Evolutionary conservation across 2,888 invertebrate species (phyloP).

Genomic region (Laothoe populi): DNA sequence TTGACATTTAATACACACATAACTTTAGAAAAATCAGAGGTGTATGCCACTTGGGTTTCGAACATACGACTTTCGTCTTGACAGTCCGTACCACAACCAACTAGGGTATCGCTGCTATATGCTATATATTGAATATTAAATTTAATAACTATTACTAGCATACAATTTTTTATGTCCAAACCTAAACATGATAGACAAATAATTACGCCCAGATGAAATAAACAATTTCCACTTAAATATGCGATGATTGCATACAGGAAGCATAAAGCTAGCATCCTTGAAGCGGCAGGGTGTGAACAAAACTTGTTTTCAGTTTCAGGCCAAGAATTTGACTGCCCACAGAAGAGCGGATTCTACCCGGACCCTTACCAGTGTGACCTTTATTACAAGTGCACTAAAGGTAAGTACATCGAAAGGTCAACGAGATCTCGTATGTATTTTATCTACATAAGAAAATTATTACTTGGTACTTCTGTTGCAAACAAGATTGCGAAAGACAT

Average conservation of each 20-base stretch:
- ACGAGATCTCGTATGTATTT: constrained; percentile 30
- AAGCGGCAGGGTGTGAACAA: constrained; percentile 7
- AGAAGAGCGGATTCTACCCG: constrained; percentile 89
- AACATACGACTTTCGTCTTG: no score
- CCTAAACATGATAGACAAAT: neutral
- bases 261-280: neutral
- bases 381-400: constrained; percentile 89
- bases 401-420: constrained; percentile 73
- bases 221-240: neutral
- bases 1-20: no score
- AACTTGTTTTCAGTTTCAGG: constrained; percentile 65
- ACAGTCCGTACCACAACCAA: no score
- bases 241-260: neutral
- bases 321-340: constrained; percentile 88
- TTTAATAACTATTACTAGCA: no score
- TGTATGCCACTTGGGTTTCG: no score
- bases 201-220: neutral
- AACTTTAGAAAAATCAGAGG: no score
- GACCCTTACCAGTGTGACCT: constrained; percentile 91
- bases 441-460: constrained; percentile 21
- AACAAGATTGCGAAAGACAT: no score
- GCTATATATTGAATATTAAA: no score
- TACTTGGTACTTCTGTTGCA: neutral
- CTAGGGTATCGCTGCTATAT: no score
- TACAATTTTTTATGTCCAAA: no score